Base-by-base conservation (phyloP, 2,797 vertebrate genomes). In the Rhyacichthys aspro region DNA sequence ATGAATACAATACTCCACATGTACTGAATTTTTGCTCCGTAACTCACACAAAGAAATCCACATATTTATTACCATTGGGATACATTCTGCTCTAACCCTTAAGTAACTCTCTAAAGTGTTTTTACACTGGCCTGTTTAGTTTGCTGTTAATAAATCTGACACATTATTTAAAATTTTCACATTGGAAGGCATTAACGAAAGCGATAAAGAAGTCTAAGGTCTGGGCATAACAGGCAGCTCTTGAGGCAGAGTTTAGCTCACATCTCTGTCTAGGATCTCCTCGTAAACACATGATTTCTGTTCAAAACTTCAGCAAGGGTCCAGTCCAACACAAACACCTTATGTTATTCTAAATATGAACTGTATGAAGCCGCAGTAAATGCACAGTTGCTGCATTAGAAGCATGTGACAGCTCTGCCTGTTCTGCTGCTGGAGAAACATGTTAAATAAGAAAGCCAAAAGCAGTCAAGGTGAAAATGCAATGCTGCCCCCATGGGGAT, bases 381-480 rank as follows among this genome's bases (percentile, higher is more conserved):
- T 12, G 42, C 12, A 48, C 58, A 56, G 36, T 23, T 59, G n/a
- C n/a, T n/a, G n/a, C n/a, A n/a, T n/a, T n/a, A n/a, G n/a, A n/a
- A n/a, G n/a, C 48, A 36, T 36, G 70, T 59, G 12, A 38, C 42
- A 19, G 62, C 69, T 74, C 33, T 46, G 59, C 59, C 63, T 43
- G 46, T 48, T 60, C 54, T 48, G 23, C 71, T 41, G 43, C 77
- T 36, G 56, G 44, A 59, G 69, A 66, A 83, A 81, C 73, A 66
- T 63, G 63, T 80, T 81, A 82, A 89, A 84, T 84, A 81, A 83
- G 73, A 71, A 78, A 83, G 76, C 60, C 74, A 84, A 82, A 89
- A 74, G 71, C 82, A 86, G 88, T 88, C 74, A 80, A 85, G 79
- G 75, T 82, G 74, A 87, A 88, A 88, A 85, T 63, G 84, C 67